phyloP scores from a whole-genome alignment of 1,140 invertebrate genomes.

The Tetramorium simillimum region DNA sequence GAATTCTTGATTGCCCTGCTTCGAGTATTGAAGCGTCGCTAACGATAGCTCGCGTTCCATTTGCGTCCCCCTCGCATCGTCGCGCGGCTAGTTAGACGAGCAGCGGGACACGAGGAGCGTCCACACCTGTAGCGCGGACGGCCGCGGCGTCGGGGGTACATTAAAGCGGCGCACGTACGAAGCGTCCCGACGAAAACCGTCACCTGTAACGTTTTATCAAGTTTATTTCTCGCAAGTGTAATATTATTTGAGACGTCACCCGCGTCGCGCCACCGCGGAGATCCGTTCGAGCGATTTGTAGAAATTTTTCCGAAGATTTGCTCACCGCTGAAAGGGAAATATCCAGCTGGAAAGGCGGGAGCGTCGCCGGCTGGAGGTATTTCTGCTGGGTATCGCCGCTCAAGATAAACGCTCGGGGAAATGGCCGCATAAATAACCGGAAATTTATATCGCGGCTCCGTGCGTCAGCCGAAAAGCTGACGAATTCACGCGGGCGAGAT shows the following conservation, averaged over 20 bases:
- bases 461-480: background rate
- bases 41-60: background rate
- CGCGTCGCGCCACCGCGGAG: background rate
- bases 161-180: constrained; percentile 19
- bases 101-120: background rate
- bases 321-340: background rate
- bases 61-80: background rate
- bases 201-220: no score
- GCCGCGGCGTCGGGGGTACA: background rate
- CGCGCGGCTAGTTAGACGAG: background rate
- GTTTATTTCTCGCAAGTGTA: constrained; percentile 21
- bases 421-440: background rate
- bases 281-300: background rate
- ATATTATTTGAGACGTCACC: background rate
- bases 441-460: constrained; percentile 22
- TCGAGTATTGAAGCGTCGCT: background rate
- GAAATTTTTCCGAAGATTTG: background rate
- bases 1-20: constrained; percentile 3
- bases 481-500: background rate
- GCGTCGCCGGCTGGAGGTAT: background rate
- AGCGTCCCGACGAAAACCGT: background rate
- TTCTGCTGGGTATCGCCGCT: background rate
- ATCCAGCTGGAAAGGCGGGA: background rate
- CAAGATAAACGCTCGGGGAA: background rate
- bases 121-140: constrained; percentile 15